Evolutionary conservation across 30 jellyfish, hydroid and myxozoan genomes (phyloP).

Genomic region (Rhopilema esculentum): DNA sequence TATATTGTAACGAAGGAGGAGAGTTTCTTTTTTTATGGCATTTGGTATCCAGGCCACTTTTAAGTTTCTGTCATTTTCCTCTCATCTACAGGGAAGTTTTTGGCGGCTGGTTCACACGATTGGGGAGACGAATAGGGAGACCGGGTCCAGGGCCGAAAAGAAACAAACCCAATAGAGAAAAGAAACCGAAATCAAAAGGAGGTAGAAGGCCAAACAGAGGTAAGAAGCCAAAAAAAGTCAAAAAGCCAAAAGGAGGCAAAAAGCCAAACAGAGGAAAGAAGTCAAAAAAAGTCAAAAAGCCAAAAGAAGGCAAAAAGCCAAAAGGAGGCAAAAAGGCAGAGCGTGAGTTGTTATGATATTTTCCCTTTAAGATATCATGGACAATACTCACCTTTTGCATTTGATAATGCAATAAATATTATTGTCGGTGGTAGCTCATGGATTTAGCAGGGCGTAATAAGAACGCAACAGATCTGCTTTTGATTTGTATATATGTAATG

Average conservation of each 20-base stretch:
- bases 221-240: not conserved
- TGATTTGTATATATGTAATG: not conserved
- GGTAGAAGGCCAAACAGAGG: slow-evolving; percentile 28
- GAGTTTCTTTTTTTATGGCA: no score
- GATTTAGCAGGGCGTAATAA: no score
- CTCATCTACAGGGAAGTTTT: no score
- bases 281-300: slow-evolving; percentile 25
- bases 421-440: no score
- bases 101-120: no score
- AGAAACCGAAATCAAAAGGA: not conserved
- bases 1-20: no score
- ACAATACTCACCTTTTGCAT: no score
- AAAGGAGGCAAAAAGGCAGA: slow-evolving; percentile 28
- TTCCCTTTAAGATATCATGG: not conserved
- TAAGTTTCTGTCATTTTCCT: no score
- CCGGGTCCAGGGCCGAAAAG: no score
- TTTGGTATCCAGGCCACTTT: no score
- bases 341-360: not conserved
- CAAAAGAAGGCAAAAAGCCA: slow-evolving; percentile 33
- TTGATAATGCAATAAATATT: no score
- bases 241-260: slow-evolving; percentile 19
- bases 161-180: not conserved
- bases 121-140: no score
- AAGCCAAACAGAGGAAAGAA: slow-evolving; percentile 21
- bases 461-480: not conserved